Evolutionary conservation across 1,140 invertebrate genomes (phyloP).

Genomic region (Ectropis grisescens): DNA sequence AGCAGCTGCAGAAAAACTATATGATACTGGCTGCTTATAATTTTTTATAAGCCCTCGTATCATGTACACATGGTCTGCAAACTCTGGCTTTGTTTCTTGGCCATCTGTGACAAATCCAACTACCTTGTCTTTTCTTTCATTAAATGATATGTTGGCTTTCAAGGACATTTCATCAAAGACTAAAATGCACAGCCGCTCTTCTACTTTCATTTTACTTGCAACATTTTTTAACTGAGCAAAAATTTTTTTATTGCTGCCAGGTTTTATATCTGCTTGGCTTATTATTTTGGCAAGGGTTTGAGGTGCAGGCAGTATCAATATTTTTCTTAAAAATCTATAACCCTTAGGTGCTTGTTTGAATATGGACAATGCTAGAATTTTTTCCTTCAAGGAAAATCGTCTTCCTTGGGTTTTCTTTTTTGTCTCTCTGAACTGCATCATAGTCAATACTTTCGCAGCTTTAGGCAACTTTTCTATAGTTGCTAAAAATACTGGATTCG

Average conservation of each 20-base stretch:
- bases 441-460: slow-evolving; percentile 1
- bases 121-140: slow-evolving; percentile 9
- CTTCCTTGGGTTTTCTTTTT: slow-evolving; percentile 6
- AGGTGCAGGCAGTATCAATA: slow-evolving; percentile 9
- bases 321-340: slow-evolving; percentile 11
- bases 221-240: slow-evolving; percentile 10
- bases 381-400: slow-evolving; percentile 8
- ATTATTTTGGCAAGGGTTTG: slow-evolving; percentile 8
- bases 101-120: slow-evolving; percentile 19
- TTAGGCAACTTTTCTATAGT: not conserved
- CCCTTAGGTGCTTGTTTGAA: slow-evolving; percentile 8
- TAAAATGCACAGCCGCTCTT: slow-evolving; percentile 14
- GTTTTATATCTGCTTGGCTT: slow-evolving; percentile 4
- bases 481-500: slow-evolving; percentile 1
- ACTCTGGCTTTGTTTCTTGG: slow-evolving; percentile 1
- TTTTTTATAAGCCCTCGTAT: slow-evolving; percentile 16
- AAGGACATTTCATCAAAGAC: slow-evolving; percentile 19
- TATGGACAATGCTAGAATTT: slow-evolving; percentile 8
- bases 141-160: slow-evolving; percentile 4
- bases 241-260: slow-evolving; percentile 13
- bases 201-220: slow-evolving; percentile 8
- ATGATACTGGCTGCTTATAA: slow-evolving; percentile 15
- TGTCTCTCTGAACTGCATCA: not conserved
- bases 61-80: slow-evolving; percentile 23
- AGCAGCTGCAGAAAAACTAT: slow-evolving; percentile 9